Base-by-base conservation (phyloP, 2,888 invertebrate species). In the Mamestra brassicae region DNA sequence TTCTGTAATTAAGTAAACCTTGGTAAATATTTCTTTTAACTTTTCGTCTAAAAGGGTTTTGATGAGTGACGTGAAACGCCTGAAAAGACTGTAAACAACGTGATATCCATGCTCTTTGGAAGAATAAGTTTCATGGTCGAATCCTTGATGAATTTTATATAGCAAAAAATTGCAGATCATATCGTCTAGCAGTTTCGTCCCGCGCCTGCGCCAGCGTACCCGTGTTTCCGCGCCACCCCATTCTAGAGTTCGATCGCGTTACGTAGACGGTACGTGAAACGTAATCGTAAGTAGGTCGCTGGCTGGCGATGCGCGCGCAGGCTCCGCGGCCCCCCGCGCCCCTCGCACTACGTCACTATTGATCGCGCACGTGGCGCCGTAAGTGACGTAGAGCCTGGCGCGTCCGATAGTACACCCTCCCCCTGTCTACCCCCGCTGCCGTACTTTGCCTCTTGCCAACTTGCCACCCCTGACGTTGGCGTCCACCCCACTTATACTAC, bases 331-430 rank as follows among this genome's bases (percentile, higher is more conserved):
- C 71, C n/a, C 15, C 10, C 71, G 62, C 17, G 42, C 52, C 47
- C 63, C 36, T 62, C 42, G 42, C 38, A 69, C 94, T 92, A 96
- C 96, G 96, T 96, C 96, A 96, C 90, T 96, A 96, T 96, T 94
- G 96, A 96, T 96, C 95, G 94, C 74, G 93, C 96, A 95, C 95
- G 95, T 96, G 94, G 95, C 95, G 94, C 95, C 95, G 94, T 94
- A 91, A 94, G 92, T 96, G 95, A 96, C 96, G 96, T 96, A 96
- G 95, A 89, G 89, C 86, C 89, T 89, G 92, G 91, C 91, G 90
- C 90, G 90, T 88, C 90, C 92, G 91, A 90, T 95, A 94, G 93
- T 94, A 94, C 92, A 89, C 93, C 92, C 88, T 47, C 57, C 86
- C 85, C 85, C 88, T 82, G 87, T 82, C 88, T 85, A 85, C 84